Evolutionary conservation across 2,888 invertebrate genomes (phyloP).

Genomic region (Lathronympha strigana): DNA sequence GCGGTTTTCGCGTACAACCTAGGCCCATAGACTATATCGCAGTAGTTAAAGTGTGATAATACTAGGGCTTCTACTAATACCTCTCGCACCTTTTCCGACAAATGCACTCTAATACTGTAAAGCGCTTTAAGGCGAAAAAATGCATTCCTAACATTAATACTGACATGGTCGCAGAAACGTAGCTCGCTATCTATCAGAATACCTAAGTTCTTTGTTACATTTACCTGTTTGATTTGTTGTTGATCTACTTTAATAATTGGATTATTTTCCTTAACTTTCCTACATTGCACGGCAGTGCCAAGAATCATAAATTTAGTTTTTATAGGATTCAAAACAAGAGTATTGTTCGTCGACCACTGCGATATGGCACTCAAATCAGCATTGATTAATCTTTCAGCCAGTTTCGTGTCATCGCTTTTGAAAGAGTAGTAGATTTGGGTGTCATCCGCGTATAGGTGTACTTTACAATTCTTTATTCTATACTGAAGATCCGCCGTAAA

Average conservation of each 20-base stretch:
- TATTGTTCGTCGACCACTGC: not conserved
- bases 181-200: no score
- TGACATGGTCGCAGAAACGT: no score
- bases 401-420: not conserved
- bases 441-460: conserved; percentile 16
- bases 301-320: conserved; percentile 8
- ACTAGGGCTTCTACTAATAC: no score
- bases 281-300: not conserved
- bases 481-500: conserved; percentile 8
- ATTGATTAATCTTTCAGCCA: not conserved
- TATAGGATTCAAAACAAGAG: not conserved
- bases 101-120: no score
- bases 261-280: not conserved
- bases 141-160: no score
- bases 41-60: no score
- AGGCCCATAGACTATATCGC: no score
- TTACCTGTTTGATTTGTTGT: not conserved
- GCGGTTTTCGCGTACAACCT: no score
- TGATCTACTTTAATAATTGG: not conserved
- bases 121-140: no score
- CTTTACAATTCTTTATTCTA: not conserved
- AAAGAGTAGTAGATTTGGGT: conserved; percentile 11
- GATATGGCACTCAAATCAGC: not conserved
- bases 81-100: no score
- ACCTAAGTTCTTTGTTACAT: not conserved